Percentiles rank a stretch among this genome's conserved stretches.
These are phyloP conservation scores for Labia minor DNA, from an alignment of 2,888 invertebrate species.

Conservation along the genomic window DNA sequence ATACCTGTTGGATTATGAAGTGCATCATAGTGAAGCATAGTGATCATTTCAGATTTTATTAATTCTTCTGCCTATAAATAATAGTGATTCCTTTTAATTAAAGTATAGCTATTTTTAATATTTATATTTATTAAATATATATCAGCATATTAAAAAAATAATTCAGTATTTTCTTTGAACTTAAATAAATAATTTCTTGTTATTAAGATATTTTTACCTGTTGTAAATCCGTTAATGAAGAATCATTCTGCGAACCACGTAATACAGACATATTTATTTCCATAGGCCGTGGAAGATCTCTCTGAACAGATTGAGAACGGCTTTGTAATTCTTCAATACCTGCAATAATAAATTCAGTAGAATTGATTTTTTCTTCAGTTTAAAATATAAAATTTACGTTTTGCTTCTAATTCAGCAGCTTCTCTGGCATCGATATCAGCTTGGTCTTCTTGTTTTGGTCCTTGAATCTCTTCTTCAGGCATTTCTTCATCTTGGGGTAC, in stretches of 20 bases:
- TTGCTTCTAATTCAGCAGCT: slow-evolving; percentile 56
- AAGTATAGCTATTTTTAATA: not conserved
- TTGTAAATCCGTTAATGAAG: slow-evolving; percentile 75
- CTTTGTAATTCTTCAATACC: slow-evolving; percentile 57
- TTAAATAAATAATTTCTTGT: no score
- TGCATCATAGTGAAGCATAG: slow-evolving; percentile 86
- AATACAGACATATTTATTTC: slow-evolving; percentile 78
- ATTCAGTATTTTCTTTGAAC: no score
- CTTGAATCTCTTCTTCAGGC: slow-evolving; percentile 32
- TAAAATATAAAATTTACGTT: slow-evolving; percentile 38
- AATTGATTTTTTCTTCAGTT: not conserved
- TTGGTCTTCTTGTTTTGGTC: slow-evolving; percentile 60
- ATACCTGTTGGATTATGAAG: slow-evolving; percentile 53
- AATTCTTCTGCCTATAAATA: slow-evolving; percentile 72
- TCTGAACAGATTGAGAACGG: slow-evolving; percentile 77
- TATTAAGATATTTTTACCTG: slow-evolving; percentile 46
- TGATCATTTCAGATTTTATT: slow-evolving; percentile 92
- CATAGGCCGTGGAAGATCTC: slow-evolving; percentile 68
- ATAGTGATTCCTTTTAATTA: slow-evolving; percentile 19
- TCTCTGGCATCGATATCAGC: slow-evolving; percentile 67
- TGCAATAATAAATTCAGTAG: slow-evolving; percentile 29
- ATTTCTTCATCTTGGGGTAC: slow-evolving; percentile 73
- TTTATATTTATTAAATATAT: no score
- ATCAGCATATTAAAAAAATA: no score
- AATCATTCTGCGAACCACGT: slow-evolving; percentile 61